Conservation (phyloP, 2,113 vertebrate species). For the Saccopteryx bilineata region DNA sequence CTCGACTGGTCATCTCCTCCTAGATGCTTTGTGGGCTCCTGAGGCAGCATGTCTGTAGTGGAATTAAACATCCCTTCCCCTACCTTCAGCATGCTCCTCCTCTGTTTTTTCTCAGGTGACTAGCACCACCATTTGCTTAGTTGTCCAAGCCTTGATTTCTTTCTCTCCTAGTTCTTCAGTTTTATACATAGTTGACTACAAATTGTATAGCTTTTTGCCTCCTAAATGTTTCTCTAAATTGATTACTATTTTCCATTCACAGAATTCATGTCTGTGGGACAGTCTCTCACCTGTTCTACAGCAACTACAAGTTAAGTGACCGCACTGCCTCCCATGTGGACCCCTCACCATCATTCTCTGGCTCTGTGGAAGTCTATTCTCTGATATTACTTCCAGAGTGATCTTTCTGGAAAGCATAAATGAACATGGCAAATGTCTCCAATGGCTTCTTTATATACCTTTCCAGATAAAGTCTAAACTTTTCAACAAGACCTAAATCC, state of each 20-base stretch:
- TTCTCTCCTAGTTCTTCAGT: neutral
- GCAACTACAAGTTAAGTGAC: neutral
- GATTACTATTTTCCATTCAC: neutral
- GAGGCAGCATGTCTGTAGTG: neutral
- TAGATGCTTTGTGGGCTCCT: neutral
- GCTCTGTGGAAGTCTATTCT: neutral
- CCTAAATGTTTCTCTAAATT: neutral
- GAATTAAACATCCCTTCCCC: neutral
- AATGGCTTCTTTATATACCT: neutral
- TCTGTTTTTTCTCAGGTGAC: neutral
- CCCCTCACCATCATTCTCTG: neutral
- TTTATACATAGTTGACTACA: neutral
- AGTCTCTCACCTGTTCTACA: neutral
- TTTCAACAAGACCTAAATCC: conserved; percentile 24
- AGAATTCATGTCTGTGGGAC: neutral
- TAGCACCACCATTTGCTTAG: neutral
- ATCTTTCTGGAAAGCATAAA: neutral
- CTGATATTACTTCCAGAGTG: neutral
- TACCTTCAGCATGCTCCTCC: neutral
- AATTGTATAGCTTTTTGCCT: neutral
- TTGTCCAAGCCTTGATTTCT: neutral
- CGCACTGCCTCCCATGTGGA: neutral
- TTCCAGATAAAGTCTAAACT: neutral
- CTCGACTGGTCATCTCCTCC: neutral
- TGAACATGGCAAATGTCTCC: neutral